phyloP scores from a whole-genome alignment of 2,797 vertebrate genomes.

The Enteromius fasciolatus region DNA sequence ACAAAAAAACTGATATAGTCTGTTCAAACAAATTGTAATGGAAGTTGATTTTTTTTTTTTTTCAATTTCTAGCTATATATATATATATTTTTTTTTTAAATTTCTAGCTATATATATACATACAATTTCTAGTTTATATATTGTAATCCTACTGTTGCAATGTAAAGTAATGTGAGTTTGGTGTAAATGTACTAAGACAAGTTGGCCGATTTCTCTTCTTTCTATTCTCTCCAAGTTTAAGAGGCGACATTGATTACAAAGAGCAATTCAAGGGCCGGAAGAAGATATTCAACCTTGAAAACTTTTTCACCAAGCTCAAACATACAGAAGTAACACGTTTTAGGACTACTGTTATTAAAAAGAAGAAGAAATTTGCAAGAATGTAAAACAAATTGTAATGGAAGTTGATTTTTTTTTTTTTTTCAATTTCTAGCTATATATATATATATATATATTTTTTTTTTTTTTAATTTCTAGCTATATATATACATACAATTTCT shows the following conservation, averaged over 20 bases:
- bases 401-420: too few species aligned
- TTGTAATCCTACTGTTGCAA: too few species aligned
- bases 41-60: neutral
- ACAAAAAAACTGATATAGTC: neutral
- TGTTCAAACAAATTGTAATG: neutral
- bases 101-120: too few species aligned
- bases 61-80: too few species aligned
- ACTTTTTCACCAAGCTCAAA: neutral
- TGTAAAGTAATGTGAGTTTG: constrained; percentile 58
- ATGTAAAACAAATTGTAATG: too few species aligned
- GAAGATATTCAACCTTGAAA: neutral
- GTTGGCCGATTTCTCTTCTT: constrained; percentile 11
- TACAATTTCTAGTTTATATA: too few species aligned
- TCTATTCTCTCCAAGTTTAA: constrained; percentile 37
- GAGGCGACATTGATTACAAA: constrained; percentile 19
- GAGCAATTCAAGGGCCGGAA: neutral
- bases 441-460: too few species aligned
- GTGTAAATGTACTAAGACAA: constrained; percentile 53
- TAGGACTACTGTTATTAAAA: neutral
- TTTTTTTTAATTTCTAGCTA: neutral
- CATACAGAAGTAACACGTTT: neutral
- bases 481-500: too few species aligned
- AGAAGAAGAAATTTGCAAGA: neutral
- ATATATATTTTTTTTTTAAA: too few species aligned
- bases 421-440: too few species aligned